Base-by-base conservation (phyloP, 53 echinoderm and acorn worm species). In the Crossaster papposus region DNA sequence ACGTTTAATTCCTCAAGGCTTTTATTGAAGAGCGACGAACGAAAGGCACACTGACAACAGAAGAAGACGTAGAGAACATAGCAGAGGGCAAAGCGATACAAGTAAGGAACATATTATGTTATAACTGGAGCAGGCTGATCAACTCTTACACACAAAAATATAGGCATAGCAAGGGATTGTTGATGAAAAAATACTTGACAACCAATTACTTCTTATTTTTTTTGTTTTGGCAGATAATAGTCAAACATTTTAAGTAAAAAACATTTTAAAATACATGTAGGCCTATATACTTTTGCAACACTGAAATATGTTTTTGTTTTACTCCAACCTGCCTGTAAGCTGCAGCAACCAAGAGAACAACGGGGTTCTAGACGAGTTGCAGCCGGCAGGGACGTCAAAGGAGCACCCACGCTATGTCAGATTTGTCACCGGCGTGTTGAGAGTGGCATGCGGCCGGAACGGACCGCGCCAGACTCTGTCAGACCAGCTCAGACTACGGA, bases 11-110 rank as follows among this genome's bases (percentile, higher is more conserved):
- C 4, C 15, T 1, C 2, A 31, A 83, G 87, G 77, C 87, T 28
- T 24, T 87, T 63, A 54, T 87, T 15, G 87, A 87, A 35, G 87
- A 87, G 38, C 87, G 87, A 36, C 87, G 87, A 14, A 76, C 58
- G 36, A 76, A 77, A 51, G 87, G 58, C 13, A 87, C 26, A 30
- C 62, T 77, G 8, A 87, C 62, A 12, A 86, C 77, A 62, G 26
- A 68, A 63, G 87, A 62, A 17, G 87, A 87, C 38, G 77, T 77
- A 36, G 77, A 86, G 36, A 26, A 76, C 22, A 74, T 86, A n/a
- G 86, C 75, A 1, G 86, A 87, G 24, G 87, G 58, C 24, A 76
- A 63, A 51, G 22, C 1, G 23, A 37, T 35, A 33, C 34, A 68
- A 23, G 68, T 68, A 68, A 17, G n/a, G n/a, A n/a, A n/a, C n/a